Conservation (phyloP, 1,140 invertebrate species). For the Drosophila santomea region DNA sequence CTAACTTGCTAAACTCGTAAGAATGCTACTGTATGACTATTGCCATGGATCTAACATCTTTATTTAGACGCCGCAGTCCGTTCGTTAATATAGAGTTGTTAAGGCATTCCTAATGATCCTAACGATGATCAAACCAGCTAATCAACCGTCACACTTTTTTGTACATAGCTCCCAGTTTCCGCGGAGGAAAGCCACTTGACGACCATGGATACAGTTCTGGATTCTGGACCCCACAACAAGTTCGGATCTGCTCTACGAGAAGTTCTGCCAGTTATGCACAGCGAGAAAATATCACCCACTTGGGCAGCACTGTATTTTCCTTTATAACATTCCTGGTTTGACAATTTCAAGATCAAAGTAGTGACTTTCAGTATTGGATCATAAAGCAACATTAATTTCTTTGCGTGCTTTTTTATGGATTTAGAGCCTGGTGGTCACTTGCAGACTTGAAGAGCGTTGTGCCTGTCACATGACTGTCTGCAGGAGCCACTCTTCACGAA, state of each 20-base stretch:
- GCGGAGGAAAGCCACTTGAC: slow-evolving; percentile 14
- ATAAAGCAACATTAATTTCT: too few relatives aligned
- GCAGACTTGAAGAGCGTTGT: slow-evolving; percentile 23
- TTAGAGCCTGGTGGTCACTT: slow-evolving; percentile 34
- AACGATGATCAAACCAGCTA: slow-evolving; percentile 40
- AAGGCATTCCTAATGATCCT: slow-evolving; percentile 38
- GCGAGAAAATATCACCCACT: neutral
- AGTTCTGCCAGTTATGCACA: slow-evolving; percentile 25
- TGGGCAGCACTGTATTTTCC: too few relatives aligned
- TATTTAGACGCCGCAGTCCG: neutral
- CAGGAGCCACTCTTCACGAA: slow-evolving; percentile 38
- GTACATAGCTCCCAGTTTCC: slow-evolving; percentile 6
- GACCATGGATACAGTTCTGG: slow-evolving; percentile 9
- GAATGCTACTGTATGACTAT: neutral
- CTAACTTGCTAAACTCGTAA: neutral
- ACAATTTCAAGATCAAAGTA: too few relatives aligned
- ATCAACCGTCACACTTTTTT: slow-evolving; percentile 47
- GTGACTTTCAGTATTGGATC: too few relatives aligned
- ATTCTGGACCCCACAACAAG: slow-evolving; percentile 43
- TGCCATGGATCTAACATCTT: neutral
- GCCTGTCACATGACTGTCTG: slow-evolving; percentile 50
- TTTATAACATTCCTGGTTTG: too few relatives aligned
- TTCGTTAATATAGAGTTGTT: slow-evolving; percentile 35
- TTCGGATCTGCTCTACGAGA: slow-evolving; percentile 5
- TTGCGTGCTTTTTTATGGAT: slow-evolving; percentile 1